These are phyloP conservation scores for Dendrolimus pini DNA, from an alignment of 2,888 invertebrate genomes.

Conservation along the genomic window DNA sequence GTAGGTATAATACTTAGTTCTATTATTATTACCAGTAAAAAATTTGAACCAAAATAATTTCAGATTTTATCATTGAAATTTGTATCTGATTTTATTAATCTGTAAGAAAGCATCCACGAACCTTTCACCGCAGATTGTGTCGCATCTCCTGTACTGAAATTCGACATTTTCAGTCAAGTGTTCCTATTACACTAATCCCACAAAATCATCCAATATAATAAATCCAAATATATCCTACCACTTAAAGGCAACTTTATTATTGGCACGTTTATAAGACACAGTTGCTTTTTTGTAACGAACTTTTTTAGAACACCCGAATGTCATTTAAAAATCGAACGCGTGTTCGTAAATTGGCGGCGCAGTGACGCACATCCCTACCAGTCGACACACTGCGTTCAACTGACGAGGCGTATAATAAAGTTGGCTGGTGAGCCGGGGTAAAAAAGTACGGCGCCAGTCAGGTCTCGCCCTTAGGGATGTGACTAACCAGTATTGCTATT, in stretches of 20 bases:
- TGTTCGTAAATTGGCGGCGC: conserved; percentile 24
- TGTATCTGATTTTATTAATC: too few species aligned
- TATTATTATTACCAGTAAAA: too few species aligned
- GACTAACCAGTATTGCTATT: conserved; percentile 14
- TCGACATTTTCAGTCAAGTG: conserved; percentile 51
- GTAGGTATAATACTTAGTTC: too few species aligned
- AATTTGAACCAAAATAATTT: too few species aligned
- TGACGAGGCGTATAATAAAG: conserved; percentile 44
- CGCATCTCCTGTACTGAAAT: conserved; percentile 44
- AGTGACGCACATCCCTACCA: conserved; percentile 31
- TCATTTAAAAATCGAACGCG: conserved; percentile 21
- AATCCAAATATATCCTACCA: conserved; percentile 38
- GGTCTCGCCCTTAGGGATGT: conserved; percentile 73
- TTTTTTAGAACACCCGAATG: conserved; percentile 12
- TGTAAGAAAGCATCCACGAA: conserved; percentile 18
- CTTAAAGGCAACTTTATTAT: conserved; percentile 28
- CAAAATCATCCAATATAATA: conserved; percentile 24
- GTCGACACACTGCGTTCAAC: conserved; percentile 46
- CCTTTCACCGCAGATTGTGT: conserved; percentile 59
- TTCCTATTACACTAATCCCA: conserved; percentile 19
- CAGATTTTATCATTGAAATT: too few species aligned
- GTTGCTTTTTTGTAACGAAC: conserved; percentile 19
- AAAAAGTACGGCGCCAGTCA: conserved; percentile 72
- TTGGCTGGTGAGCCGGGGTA: conserved; percentile 57
- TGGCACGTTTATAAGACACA: conserved; percentile 52